Percentiles rank a stretch among this genome's conserved stretches.
Evolutionary conservation across 2,797 vertebrate species (phyloP).

Genomic region (Gallinago stenura): DNA sequence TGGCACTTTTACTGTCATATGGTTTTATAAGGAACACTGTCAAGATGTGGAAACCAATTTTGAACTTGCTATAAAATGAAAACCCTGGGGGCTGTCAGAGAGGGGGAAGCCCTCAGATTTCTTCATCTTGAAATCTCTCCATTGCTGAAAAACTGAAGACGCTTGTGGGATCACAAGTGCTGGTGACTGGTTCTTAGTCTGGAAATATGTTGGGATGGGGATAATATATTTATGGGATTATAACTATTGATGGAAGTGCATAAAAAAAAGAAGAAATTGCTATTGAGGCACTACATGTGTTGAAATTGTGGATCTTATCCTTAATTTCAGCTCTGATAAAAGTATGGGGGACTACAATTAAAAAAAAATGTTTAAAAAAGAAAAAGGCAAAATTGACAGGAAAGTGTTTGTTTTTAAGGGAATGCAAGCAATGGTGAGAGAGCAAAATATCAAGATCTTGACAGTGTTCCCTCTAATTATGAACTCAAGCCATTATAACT

Average conservation of each 20-base stretch:
- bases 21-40: conserved; percentile 85
- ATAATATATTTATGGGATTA: background rate
- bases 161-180: conserved; percentile 78
- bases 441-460: conserved; percentile 77
- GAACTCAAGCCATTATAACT: conserved; percentile 87
- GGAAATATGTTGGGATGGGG: background rate
- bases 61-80: conserved; percentile 43
- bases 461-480: conserved; percentile 85
- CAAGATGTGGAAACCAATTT: conserved; percentile 81
- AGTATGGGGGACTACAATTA: background rate
- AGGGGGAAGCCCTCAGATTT: conserved; percentile 59
- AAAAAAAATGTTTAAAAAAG: background rate
- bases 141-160: conserved; percentile 74
- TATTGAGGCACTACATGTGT: conserved; percentile 33
- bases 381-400: conserved; percentile 43
- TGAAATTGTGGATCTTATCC: conserved; percentile 68
- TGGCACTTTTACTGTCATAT: conserved; percentile 85
- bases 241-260: conserved; percentile 40
- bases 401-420: conserved; percentile 35
- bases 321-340: conserved; percentile 68
- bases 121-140: conserved; percentile 69
- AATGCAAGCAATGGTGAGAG: conserved; percentile 78
- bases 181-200: conserved; percentile 51
- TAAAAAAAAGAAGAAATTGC: conserved; percentile 65
- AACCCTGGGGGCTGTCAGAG: conserved; percentile 71